Evolutionary conservation across 2,888 invertebrate genomes (phyloP).

Genomic region (Dynastes grantii): DNA sequence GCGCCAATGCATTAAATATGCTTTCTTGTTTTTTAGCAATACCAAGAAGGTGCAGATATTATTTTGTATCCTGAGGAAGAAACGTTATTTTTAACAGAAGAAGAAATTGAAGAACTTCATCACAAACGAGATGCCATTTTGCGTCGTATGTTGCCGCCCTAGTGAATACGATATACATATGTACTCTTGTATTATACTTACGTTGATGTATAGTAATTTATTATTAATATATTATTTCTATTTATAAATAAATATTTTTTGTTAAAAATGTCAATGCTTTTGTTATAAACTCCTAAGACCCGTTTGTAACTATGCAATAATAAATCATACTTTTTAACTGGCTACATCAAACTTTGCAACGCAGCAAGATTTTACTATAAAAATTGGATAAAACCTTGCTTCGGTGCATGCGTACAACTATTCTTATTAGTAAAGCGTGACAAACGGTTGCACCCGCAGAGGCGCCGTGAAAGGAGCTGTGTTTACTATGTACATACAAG

Average conservation of each 20-base stretch:
- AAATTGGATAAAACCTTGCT: too few relatives aligned
- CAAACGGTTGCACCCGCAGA: too few relatives aligned
- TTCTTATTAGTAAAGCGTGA: too few relatives aligned
- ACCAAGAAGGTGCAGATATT: constrained; percentile 55
- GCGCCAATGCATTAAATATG: neutral
- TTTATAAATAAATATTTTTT: neutral
- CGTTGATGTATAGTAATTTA: neutral
- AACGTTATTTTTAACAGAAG: constrained; percentile 57
- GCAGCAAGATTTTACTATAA: too few relatives aligned
- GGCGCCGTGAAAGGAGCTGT: too few relatives aligned
- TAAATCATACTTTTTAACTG: too few relatives aligned
- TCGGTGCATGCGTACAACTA: too few relatives aligned
- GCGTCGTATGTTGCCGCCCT: constrained; percentile 53
- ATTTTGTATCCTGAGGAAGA: constrained; percentile 59
- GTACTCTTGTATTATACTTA: neutral
- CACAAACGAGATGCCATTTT: constrained; percentile 53
- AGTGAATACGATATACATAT: neutral
- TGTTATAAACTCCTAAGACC: neutral
- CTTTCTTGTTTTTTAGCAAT: constrained; percentile 52
- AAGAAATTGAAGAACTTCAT: constrained; percentile 54
- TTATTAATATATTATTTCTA: neutral
- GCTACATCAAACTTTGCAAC: too few relatives aligned
- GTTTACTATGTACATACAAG: too few relatives aligned
- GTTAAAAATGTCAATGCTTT: neutral
- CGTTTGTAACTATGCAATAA: neutral